Evolutionary conservation across 2,888 invertebrate species (phyloP), one percentile per base, ranked within the genome.

Genomic region (Aphidius colemani): DNA sequence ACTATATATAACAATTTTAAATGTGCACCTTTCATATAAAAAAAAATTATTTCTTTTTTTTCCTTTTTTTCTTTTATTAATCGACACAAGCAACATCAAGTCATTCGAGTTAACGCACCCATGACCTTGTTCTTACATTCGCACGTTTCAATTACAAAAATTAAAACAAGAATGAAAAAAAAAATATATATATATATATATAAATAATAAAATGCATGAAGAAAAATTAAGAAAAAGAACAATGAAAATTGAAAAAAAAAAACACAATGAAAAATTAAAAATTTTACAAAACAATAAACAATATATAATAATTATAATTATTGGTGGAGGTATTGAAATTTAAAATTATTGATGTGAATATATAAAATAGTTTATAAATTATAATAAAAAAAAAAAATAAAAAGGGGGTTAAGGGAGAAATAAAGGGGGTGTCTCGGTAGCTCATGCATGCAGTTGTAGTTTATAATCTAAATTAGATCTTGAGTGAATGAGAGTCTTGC

Each of bases 401-500:
- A 30, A 30, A 30, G 30, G 30, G 30, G 30, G 30, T 30, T 30
- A 30, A 30, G 30, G 4, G 5, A 30, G 2, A 13, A 13, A 13
- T 13, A 13, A 30, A 30, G 30, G 30, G 30, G 30, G 3, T 3
- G 3, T 49, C 45, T 51, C 44, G 61, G 61, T 61, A 59, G 59
- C 65, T 57, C 39, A 40, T 49, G 55, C 56, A 64, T 66, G 65
- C 61, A 53, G 48, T 50, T 55, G 53, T 56, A 58, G 60, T 59
- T 64, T 63, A 72, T 77, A 79, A 80, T 80, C 80, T 80, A 79
- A 80, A 80, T 80, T 80, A 79, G 79, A 80, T 80, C 80, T 80
- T 78, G 75, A 78, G 30, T 30, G 30, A 30, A 4, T 30, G 5
- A 30, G 30, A 74, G 75, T 76, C 70, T 71, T 63, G 64, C 57